phyloP scores from a whole-genome alignment of 2,113 vertebrate species.

The Embiotoca jacksoni region DNA sequence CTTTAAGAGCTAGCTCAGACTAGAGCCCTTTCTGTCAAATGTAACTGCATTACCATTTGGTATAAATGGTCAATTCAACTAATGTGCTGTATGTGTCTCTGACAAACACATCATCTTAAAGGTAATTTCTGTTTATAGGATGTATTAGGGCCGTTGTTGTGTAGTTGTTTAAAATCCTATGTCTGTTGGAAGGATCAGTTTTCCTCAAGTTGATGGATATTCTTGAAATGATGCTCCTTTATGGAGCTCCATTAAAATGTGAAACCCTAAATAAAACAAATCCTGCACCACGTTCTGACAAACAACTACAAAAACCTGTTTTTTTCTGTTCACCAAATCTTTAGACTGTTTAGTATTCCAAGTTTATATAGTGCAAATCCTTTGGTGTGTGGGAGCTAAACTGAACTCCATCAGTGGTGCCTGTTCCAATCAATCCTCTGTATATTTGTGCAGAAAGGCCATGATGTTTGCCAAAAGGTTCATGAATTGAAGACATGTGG shows the following conservation, averaged over 20 bases:
- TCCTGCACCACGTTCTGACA: neutral
- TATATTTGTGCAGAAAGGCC: slow-evolving; percentile 1
- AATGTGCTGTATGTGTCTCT: no score
- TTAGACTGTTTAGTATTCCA: neutral
- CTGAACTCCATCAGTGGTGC: slow-evolving; percentile 12
- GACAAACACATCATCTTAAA: no score
- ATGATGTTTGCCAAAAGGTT: slow-evolving; percentile 17
- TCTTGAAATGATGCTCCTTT: slow-evolving; percentile 3
- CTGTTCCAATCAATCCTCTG: slow-evolving; percentile 13
- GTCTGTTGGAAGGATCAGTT: neutral
- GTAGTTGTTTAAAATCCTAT: neutral
- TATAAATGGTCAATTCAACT: no score
- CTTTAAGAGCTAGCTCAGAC: neutral
- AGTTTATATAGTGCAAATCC: slow-evolving; percentile 18
- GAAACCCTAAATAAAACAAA: neutral
- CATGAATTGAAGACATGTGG: neutral
- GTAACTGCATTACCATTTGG: neutral
- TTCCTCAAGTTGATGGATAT: slow-evolving; percentile 22
- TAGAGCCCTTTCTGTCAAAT: neutral
- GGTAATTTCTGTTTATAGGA: no score
- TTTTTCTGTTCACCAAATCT: neutral
- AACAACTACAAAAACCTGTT: slow-evolving; percentile 8
- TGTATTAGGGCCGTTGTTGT: neutral
- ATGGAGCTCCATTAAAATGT: neutral
- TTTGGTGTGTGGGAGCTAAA: neutral